Evolutionary conservation across 2,888 invertebrate genomes (phyloP), one percentile per base, ranked within the genome.

Genomic region (Eupithecia dodoneata): DNA sequence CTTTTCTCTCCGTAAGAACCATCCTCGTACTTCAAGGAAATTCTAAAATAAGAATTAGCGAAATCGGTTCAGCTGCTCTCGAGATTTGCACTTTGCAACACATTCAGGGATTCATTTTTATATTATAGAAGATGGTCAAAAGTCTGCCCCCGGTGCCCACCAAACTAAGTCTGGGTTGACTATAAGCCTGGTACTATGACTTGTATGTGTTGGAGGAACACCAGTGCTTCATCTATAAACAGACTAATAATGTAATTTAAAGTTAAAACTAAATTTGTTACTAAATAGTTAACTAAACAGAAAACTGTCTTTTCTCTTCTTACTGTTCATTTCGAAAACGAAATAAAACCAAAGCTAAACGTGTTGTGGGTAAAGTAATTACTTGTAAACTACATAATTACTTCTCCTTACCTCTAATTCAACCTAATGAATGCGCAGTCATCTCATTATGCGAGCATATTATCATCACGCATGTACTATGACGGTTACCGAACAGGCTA

Each of bases 401-500:
- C 42, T 12, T 41, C 66, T 66, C 6, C 10, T 59, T 18, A 42
- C 42, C 15, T 42, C 15, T 42, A 66, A 42, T 66, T 66, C 15
- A 42, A 6, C 66, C 66, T 42, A 12, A 42, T 42, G 66, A 66
- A 41, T 66, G 66, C 7, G 41, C 6, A 5, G 7, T 66, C 42
- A 42, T 6, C 66, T 42, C 66, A 66, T 41, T 6, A 30, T 59
- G 55, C 18, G n/a, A 18, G n/a, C n/a, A 15, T 41, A 13, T 3
- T 3, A 15, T 41, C 13, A 66, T 66, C 41, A 41, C 4, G 41
- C n/a, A 15, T 42, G 63, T 7, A 13, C 44, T 30, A 63, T 42
- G 72, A 66, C 47, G 72, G 72, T 77, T 63, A 63, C 63, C 18
- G 30, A 59, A 59, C 18, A 18, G 18, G 30, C 12, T 9, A 18